Evolutionary conservation across 2,113 vertebrate species (phyloP).

Genomic region (Chloebia gouldiae): DNA sequence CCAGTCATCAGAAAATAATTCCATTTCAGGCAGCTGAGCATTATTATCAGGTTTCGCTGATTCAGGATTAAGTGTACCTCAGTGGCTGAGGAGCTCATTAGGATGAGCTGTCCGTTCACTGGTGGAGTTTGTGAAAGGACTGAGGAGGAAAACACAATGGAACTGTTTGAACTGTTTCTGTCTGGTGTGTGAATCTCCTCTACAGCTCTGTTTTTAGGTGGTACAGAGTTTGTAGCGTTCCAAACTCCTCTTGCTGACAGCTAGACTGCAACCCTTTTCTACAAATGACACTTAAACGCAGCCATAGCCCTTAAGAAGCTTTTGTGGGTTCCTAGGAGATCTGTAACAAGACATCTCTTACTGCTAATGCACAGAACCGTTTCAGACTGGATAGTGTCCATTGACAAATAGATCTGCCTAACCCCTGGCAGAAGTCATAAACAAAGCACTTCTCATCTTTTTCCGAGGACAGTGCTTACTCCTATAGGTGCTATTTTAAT

Average conservation of each 20-base stretch:
- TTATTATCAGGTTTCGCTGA: conserved; percentile 66
- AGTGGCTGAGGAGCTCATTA: conserved; percentile 21
- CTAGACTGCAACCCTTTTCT: neutral
- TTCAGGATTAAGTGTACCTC: conserved; percentile 68
- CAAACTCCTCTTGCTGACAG: neutral
- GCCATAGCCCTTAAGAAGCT: neutral
- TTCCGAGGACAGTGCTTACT: neutral
- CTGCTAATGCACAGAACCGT: neutral
- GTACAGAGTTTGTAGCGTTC: neutral
- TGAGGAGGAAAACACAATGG: neutral
- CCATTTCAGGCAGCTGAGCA: conserved; percentile 70
- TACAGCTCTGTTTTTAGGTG: neutral
- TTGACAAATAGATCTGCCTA: neutral
- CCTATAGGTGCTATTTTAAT: neutral
- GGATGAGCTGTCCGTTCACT: neutral
- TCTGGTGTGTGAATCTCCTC: neutral
- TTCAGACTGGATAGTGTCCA: neutral
- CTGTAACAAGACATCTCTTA: neutral
- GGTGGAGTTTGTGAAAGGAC: neutral
- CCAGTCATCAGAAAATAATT: conserved; percentile 71
- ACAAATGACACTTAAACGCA: neutral
- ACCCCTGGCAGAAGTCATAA: neutral
- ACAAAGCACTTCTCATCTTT: neutral
- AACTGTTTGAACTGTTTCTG: neutral
- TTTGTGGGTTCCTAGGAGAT: neutral